Conservation (phyloP, 2,888 invertebrate species). For the Drosophila pullipes region DNA sequence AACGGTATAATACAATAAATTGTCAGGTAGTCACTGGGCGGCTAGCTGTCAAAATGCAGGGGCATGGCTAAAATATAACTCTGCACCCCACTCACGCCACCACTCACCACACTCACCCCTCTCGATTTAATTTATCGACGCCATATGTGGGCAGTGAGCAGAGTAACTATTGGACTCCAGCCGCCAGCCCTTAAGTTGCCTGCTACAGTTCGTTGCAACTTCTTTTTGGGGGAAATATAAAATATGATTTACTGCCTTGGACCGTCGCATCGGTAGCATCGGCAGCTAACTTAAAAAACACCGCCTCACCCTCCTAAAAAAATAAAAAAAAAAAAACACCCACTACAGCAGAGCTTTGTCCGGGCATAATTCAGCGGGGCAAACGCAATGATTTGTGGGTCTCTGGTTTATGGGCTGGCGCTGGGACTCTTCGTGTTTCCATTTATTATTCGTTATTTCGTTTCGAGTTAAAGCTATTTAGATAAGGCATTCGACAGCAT, state of each 20-base stretch:
- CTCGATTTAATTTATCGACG: slow-evolving; percentile 84
- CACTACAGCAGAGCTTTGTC: slow-evolving; percentile 25
- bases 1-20: slow-evolving; percentile 77
- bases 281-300: slow-evolving; percentile 40
- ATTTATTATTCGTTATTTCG: slow-evolving; percentile 39
- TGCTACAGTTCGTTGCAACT: slow-evolving; percentile 43
- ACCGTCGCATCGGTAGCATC: slow-evolving; percentile 51
- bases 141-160: slow-evolving; percentile 81
- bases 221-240: slow-evolving; percentile 82
- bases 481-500: slow-evolving; percentile 33
- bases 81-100: slow-evolving; percentile 9
- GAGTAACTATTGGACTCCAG: slow-evolving; percentile 67
- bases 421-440: slow-evolving; percentile 20
- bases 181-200: slow-evolving; percentile 55
- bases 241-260: slow-evolving; percentile 84
- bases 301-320: background rate
- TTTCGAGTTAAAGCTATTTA: slow-evolving; percentile 43
- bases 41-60: slow-evolving; percentile 74
- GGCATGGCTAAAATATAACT: slow-evolving; percentile 63
- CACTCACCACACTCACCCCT: background rate
- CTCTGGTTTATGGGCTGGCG: slow-evolving; percentile 62
- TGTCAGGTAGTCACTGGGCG: slow-evolving; percentile 72
- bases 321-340: background rate
- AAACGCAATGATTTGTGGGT: slow-evolving; percentile 75
- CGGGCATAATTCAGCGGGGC: slow-evolving; percentile 72